Conservation (phyloP, 1,140 invertebrate species). For the Aphaenogaster floridana region DNA sequence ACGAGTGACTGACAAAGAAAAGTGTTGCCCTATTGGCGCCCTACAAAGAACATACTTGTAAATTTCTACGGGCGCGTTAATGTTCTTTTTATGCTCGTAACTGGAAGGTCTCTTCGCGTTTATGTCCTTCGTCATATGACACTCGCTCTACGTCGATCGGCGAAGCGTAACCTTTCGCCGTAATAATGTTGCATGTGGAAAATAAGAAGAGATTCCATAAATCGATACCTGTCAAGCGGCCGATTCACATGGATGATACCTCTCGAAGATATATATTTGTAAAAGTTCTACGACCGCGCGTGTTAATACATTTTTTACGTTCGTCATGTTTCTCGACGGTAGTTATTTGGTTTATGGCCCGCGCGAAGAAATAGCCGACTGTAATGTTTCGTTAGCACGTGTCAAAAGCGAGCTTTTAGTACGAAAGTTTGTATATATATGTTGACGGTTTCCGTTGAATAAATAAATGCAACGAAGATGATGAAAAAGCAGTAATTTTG, state of each 20-base stretch:
- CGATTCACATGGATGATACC: constrained; percentile 21
- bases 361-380: constrained; percentile 12
- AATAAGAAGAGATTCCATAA: constrained; percentile 68
- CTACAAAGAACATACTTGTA: constrained; percentile 75
- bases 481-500: background rate
- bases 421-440: constrained; percentile 2
- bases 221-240: constrained; percentile 58
- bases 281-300: constrained; percentile 63
- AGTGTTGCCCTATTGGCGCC: constrained; percentile 18
- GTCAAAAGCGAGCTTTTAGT: constrained; percentile 30
- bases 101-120: constrained; percentile 68
- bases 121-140: constrained; percentile 60
- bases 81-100: constrained; percentile 73
- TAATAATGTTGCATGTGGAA: constrained; percentile 51
- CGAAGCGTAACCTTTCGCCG: constrained; percentile 15
- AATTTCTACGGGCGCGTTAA: constrained; percentile 76
- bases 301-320: constrained; percentile 71
- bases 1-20: constrained; percentile 63
- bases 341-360: constrained; percentile 37
- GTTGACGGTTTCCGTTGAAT: constrained; percentile 23
- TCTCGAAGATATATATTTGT: constrained; percentile 63
- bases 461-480: constrained; percentile 6
- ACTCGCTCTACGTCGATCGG: constrained; percentile 40
- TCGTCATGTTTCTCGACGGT: constrained; percentile 48
- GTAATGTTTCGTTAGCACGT: constrained; percentile 38